Conservation (phyloP, 2,888 invertebrate species). For the Drosophila robusta region DNA sequence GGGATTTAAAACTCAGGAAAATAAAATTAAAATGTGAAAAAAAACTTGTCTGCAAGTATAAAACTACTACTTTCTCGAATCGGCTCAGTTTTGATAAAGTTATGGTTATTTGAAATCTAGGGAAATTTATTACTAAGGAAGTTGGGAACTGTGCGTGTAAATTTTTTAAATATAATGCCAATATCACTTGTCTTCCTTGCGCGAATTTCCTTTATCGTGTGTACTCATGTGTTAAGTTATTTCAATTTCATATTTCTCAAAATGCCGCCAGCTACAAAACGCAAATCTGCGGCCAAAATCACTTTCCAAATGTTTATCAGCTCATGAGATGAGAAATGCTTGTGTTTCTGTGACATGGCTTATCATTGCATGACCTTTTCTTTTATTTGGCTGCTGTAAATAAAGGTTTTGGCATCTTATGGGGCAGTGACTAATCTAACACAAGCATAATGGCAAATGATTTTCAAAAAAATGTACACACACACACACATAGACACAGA, state of each 20-base stretch:
- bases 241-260: conserved; percentile 7
- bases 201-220: no score
- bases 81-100: not conserved
- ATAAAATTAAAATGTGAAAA: no score
- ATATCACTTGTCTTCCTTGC: no score
- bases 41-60: no score
- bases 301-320: conserved; percentile 20
- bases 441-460: conserved; percentile 64
- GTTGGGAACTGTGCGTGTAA: no score
- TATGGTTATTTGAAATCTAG: not conserved
- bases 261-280: not conserved
- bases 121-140: no score
- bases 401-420: conserved; percentile 10
- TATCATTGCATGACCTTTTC: conserved; percentile 44
- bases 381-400: conserved; percentile 8
- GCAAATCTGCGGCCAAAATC: conserved; percentile 9
- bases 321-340: not conserved
- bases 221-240: not conserved
- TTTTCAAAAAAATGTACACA: conserved; percentile 42
- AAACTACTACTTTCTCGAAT: no score
- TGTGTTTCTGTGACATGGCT: conserved; percentile 27
- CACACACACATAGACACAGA: conserved; percentile 8
- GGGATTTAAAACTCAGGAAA: no score
- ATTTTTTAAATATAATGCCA: no score
- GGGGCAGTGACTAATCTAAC: conserved; percentile 54